A percentile compares a stretch with the other conserved stretches of the same genome.
phyloP scores from a whole-genome alignment of 2,797 vertebrate species.

The Sciaenops ocellatus region DNA sequence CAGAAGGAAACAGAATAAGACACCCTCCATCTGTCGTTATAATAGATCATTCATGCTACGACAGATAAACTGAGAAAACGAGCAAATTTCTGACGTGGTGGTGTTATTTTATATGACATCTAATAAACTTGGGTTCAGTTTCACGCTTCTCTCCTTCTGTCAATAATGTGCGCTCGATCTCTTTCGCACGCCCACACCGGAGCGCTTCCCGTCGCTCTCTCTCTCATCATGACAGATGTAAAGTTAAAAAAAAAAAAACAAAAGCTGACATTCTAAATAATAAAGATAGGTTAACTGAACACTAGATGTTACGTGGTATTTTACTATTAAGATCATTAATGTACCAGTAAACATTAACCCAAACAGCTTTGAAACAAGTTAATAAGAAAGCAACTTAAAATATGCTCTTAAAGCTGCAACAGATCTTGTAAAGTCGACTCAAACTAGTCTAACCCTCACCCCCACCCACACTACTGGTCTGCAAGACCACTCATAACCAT shows the following conservation, averaged over 20 bases:
- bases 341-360: conserved; percentile 59
- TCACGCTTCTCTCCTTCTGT: neutral
- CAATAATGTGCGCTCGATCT: neutral
- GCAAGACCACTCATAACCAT: neutral
- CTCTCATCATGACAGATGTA: neutral
- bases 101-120: conserved; percentile 6
- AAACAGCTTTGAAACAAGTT: conserved; percentile 38
- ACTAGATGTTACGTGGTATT: conserved; percentile 68
- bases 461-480: neutral
- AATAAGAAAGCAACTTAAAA: too few relatives aligned
- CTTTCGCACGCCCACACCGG: neutral
- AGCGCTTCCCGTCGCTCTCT: neutral
- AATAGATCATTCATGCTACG: neutral
- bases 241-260: neutral
- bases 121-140: conserved; percentile 1
- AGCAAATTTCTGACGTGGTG: neutral
- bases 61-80: neutral
- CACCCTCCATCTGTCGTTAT: neutral
- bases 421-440: neutral
- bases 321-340: conserved; percentile 60
- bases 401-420: too few relatives aligned
- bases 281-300: conserved; percentile 60
- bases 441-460: neutral
- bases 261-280: conserved; percentile 74
- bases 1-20: neutral